Percentiles rank a stretch among this genome's conserved stretches.
phyloP scores from a whole-genome alignment of 2,888 invertebrate species.

The Hetaerina titia region DNA sequence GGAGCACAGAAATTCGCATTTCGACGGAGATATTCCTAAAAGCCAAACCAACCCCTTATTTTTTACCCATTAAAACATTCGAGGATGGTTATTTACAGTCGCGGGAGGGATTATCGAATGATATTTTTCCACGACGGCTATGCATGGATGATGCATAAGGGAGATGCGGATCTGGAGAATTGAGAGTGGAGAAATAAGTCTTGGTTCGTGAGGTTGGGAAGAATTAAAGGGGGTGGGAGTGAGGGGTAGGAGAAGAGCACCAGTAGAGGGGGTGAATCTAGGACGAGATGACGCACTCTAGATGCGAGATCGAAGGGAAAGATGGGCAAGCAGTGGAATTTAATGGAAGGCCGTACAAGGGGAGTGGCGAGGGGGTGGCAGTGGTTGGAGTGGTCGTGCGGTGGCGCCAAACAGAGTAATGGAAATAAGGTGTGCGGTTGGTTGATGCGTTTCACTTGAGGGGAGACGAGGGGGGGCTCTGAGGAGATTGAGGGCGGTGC shows the following conservation, averaged over 20 bases:
- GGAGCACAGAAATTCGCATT: neutral
- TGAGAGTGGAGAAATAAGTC: neutral
- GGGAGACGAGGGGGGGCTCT: neutral
- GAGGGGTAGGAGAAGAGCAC: neutral
- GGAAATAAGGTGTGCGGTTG: slow-evolving; percentile 59
- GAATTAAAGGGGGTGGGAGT: neutral
- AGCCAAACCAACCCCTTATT: neutral
- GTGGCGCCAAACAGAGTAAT: neutral
- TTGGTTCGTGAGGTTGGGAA: neutral
- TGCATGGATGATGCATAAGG: neutral
- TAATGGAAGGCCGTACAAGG: neutral
- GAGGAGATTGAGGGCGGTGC: neutral
- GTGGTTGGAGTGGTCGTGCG: too few relatives aligned
- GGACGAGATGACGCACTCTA: neutral
- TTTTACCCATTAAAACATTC: neutral
- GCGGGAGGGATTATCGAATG: slow-evolving; percentile 2
- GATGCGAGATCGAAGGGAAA: neutral
- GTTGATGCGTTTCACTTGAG: neutral
- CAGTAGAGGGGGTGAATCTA: neutral
- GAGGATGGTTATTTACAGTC: slow-evolving; percentile 40
- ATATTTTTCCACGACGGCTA: neutral
- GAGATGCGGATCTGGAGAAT: neutral
- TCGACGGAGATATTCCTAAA: neutral
- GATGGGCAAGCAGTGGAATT: slow-evolving; percentile 17
- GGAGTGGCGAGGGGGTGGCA: neutral